These are phyloP conservation scores for Polyommatus icarus DNA, from an alignment of 2,888 invertebrate species.

Conservation along the genomic window DNA sequence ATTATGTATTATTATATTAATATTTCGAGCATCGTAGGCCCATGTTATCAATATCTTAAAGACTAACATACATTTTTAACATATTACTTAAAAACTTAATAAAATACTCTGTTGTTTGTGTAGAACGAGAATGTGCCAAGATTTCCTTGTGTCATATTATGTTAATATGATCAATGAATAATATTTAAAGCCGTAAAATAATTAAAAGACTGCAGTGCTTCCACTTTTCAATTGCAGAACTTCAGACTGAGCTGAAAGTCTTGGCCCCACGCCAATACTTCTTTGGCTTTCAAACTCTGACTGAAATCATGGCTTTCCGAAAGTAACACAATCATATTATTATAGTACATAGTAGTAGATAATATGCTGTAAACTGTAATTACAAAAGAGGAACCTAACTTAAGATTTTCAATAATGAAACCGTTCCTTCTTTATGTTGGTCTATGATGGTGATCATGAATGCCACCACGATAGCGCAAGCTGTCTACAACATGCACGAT, in stretches of 20 bases:
- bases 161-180: conserved; percentile 28
- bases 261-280: neutral
- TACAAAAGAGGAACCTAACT: neutral
- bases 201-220: conserved; percentile 17
- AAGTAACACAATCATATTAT: conserved; percentile 8
- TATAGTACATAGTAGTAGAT: neutral
- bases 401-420: neutral
- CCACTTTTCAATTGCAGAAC: conserved; percentile 17
- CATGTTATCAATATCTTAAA: no score
- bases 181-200: conserved; percentile 6
- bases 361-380: neutral
- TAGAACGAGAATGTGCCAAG: neutral
- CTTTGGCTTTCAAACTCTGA: neutral
- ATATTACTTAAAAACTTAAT: no score
- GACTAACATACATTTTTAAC: no score
- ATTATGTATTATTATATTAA: no score
- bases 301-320: neutral
- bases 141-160: neutral
- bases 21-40: no score
- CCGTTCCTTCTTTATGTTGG: neutral
- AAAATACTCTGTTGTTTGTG: neutral
- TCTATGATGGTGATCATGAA: neutral
- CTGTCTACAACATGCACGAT: neutral
- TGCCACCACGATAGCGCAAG: neutral
- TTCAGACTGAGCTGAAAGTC: conserved; percentile 14